Evolutionary conservation across 2,797 vertebrate species (phyloP).

Genomic region (Lacerta bilineata): DNA sequence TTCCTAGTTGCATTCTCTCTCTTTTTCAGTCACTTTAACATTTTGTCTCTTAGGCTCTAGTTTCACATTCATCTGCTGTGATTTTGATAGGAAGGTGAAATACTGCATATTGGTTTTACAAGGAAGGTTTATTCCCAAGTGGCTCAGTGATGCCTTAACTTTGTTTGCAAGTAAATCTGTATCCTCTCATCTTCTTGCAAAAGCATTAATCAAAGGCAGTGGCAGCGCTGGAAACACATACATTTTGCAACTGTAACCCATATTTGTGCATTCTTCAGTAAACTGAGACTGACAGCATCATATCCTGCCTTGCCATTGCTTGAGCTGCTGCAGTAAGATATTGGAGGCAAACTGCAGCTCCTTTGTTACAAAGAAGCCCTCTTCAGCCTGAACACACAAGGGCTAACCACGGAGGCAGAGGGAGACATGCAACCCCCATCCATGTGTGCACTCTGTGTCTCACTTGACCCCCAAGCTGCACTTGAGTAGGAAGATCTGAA

Average conservation of each 20-base stretch:
- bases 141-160: not conserved
- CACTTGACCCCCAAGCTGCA: too few species aligned
- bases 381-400: not conserved
- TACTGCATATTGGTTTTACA: not conserved
- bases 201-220: not conserved
- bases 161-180: not conserved
- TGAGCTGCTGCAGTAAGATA: not conserved
- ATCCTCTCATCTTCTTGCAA: not conserved
- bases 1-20: not conserved
- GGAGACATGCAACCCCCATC: not conserved
- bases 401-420: not conserved
- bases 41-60: not conserved
- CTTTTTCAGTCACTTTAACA: not conserved
- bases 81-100: conserved; percentile 17
- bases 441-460: not conserved
- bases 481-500: not conserved
- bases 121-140: not conserved
- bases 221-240: not conserved
- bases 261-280: not conserved
- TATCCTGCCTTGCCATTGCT: not conserved
- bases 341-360: not conserved
- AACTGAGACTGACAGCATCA: not conserved
- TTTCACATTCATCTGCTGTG: not conserved
- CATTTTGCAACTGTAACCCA: conserved; percentile 26
- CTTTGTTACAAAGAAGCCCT: not conserved